phyloP scores from a whole-genome alignment of 2,797 vertebrate genomes.

The Pterois miles region DNA sequence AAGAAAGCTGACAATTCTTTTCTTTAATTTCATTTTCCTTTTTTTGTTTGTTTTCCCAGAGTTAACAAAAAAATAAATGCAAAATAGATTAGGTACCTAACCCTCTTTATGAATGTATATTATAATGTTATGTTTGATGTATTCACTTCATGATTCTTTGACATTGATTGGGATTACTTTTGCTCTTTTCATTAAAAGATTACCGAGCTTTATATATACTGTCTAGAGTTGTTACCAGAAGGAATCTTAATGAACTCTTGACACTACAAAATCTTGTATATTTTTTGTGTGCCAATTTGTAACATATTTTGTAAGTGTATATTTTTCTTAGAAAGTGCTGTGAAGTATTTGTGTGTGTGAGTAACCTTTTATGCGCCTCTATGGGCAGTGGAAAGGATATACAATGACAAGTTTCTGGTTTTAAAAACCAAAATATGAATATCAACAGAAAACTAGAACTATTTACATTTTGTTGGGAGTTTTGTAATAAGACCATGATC shows the following conservation, averaged over 20 bases:
- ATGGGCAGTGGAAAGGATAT: conserved; percentile 99
- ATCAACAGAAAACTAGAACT: conserved; percentile 90
- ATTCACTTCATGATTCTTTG: conserved; percentile 96
- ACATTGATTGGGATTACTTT: conserved; percentile 95
- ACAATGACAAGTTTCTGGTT: conserved; percentile 99
- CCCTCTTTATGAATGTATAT: conserved; percentile 99
- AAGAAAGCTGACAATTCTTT: conserved; percentile 82
- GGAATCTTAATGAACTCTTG: conserved; percentile 99
- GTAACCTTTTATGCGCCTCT: conserved; percentile 98
- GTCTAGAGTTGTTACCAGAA: conserved; percentile 99
- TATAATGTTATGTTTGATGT: conserved; percentile 96
- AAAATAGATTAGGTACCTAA: conserved; percentile 84
- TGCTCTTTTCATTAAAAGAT: conserved; percentile 96
- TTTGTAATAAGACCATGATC: conserved; percentile 99
- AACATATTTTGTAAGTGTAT: conserved; percentile 99
- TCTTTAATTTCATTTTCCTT: conserved; percentile 19
- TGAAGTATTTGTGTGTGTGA: conserved; percentile 99
- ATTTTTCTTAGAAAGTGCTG: conserved; percentile 99
- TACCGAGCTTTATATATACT: conserved; percentile 99
- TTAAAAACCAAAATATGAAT: conserved; percentile 99
- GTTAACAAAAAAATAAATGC: conserved; percentile 83
- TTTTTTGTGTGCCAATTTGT: conserved; percentile 99
- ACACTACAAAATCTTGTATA: conserved; percentile 99
- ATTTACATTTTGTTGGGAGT: conserved; percentile 97
- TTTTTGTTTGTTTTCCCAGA: conserved; percentile 77